Evolutionary conservation across 2,797 vertebrate species (phyloP), one percentile per base, ranked within the genome.

Genomic region (Liparis tanakae): DNA sequence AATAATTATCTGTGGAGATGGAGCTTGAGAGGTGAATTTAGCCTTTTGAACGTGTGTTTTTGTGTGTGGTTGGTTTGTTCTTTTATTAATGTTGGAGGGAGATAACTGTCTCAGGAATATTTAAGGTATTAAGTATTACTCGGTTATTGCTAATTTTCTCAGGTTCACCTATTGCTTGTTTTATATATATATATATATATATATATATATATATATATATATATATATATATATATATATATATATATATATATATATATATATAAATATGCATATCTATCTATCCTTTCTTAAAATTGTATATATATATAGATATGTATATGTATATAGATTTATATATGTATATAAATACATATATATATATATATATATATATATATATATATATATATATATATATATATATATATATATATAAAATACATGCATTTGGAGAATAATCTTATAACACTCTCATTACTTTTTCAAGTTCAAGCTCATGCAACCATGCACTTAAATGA

Each of bases 1-100:
- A 76, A 65, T 64, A 76, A 73, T 65, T 13, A 76, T 9, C 63
- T 37, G 20, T 5, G 7, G n/a, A 30, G 20, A 9, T 78, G 20
- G 72, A 58, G 12, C 67, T 18, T 3, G 14, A 1, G 1, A 63
- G 13, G 8, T 54, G 7, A 44, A 30, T 2, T 18, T 15, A 46
- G 20, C 14, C 53, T 10, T 34, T 18, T 20, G 1, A 18, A 18
- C n/a, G n/a, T 60, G 10, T 43, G 51, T 41, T 55, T 46, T 55
- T 30, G 25, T 30, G 25, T 30, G 25, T 30, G 25, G 25, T 48
- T 48, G 18, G 7, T 7, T 53, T 5, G 44, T 48, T 41, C 5
- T 36, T 57, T n/a, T 8, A 3, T 17, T 17, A 33, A 8, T 14
- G 25, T 34, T 64, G 18, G 17, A 43, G 3, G 43, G 14, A 17